Evolutionary conservation across 2,888 invertebrate genomes (phyloP), one percentile per base, ranked within the genome.

Genomic region (Norana najaformis): DNA sequence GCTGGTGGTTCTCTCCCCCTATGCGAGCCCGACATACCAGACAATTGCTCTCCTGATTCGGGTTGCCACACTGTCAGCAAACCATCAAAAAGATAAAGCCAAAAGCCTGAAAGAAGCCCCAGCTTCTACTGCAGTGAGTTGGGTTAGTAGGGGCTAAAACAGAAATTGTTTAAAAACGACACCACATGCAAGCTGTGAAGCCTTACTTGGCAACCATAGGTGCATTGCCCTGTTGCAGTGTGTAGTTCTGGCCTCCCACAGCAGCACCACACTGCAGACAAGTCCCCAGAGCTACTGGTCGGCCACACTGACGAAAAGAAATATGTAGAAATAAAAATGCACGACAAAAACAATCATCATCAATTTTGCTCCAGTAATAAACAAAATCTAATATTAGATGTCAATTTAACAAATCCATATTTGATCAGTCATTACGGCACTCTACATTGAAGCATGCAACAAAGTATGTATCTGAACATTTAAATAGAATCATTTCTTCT

Each of bases 171-270:
- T 6, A 11, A 69, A 69, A 69, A n/a, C 69, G 69, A 69, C 69
- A 69, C n/a, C 0, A n/a, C 69, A 69, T 69, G 69, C 69, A 69
- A 69, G 69, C 69, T 69, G n/a, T 5, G 69, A 30, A 69, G 69
- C 69, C 89, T 89, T 89, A 89, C 89, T 83, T 39, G 47, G 37
- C 83, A 36, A 38, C 89, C 35, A 85, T 85, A 8, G 34, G 20
- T 16, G 91, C 89, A 89, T 93, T 93, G 88, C 93, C 93, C 18
- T 89, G 90, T 38, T 89, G 83, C 23, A 92, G 91, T 36, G 90
- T 34, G 90, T 93, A 90, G 11, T 89, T 89, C 35, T 88, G 53
- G n/a, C 93, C 93, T 35, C 93, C 93, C 37, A 93, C 93, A 35
- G 90, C 90, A n/a, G 88, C 88, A 37, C 93, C 92, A 91, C 93